Evolutionary conservation across 2,888 invertebrate genomes (phyloP).

Genomic region (Tromatobia lineatoria): DNA sequence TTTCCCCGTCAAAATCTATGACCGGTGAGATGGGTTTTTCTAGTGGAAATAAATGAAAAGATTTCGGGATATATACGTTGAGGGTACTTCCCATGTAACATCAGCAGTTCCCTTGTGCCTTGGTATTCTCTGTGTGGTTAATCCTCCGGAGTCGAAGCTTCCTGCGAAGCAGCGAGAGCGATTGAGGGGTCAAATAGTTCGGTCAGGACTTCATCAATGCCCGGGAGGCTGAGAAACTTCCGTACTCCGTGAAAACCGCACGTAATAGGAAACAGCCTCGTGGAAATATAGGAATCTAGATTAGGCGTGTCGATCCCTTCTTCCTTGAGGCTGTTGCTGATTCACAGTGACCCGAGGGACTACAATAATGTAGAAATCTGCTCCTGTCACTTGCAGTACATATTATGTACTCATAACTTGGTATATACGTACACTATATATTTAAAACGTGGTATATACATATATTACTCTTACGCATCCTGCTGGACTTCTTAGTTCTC

Average conservation of each 20-base stretch:
- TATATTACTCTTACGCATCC: not conserved
- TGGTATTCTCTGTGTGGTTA: not conserved
- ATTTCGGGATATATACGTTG: not conserved
- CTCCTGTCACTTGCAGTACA: not conserved
- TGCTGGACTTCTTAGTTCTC: not conserved
- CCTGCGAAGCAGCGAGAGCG: not conserved
- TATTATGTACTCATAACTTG: not conserved
- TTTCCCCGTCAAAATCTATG: too few species aligned
- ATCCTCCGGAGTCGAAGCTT: conserved; percentile 8
- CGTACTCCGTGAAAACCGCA: conserved; percentile 2
- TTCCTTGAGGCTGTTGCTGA: conserved; percentile 14
- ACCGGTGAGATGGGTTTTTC: not conserved
- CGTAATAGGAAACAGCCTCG: conserved; percentile 14
- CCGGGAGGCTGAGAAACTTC: conserved; percentile 2
- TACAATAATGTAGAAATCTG: conserved; percentile 16
- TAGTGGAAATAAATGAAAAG: not conserved
- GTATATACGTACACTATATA: not conserved
- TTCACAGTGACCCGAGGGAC: not conserved
- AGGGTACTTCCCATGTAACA: not conserved
- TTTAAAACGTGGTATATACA: not conserved
- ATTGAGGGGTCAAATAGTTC: conserved; percentile 13
- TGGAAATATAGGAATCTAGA: conserved; percentile 24
- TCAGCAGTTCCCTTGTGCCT: not conserved
- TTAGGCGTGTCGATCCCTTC: not conserved
- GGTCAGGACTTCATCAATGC: conserved; percentile 26